Evolutionary conservation across 2,113 vertebrate genomes (phyloP).

Genomic region (Orthonyx spaldingii): DNA sequence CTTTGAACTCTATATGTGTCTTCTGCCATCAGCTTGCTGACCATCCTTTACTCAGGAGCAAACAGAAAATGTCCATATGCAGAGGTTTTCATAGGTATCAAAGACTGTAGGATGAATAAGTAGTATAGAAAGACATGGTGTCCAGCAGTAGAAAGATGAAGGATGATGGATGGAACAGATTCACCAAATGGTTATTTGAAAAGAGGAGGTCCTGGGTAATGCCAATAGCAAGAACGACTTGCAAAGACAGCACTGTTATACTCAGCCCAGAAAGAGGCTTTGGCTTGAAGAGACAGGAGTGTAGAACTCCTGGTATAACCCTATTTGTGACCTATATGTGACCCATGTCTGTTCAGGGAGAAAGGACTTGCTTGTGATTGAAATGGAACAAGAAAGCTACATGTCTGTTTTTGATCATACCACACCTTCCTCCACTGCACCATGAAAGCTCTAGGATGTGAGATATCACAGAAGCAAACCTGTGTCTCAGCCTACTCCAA

Average conservation of each 20-base stretch:
- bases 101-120: background rate
- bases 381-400: background rate
- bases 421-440: background rate
- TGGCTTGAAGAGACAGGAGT: background rate
- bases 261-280: background rate
- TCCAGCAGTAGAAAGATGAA: background rate
- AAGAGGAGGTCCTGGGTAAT: background rate
- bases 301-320: background rate
- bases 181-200: background rate
- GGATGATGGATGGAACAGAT: background rate
- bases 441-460: background rate
- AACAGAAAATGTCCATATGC: background rate
- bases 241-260: background rate
- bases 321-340: background rate
- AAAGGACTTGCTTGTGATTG: background rate
- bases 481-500: background rate
- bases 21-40: background rate
- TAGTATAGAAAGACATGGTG: background rate
- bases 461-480: background rate
- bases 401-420: background rate
- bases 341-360: background rate
- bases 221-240: background rate
- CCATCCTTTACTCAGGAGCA: background rate
- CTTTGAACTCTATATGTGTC: background rate
- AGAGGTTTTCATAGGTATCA: accelerated